A percentile compares a stretch with the other conserved stretches of the same genome.
These are phyloP conservation scores for Scrobipalpa atriplicella DNA, from an alignment of 2,888 invertebrate genomes.

Conservation along the genomic window DNA sequence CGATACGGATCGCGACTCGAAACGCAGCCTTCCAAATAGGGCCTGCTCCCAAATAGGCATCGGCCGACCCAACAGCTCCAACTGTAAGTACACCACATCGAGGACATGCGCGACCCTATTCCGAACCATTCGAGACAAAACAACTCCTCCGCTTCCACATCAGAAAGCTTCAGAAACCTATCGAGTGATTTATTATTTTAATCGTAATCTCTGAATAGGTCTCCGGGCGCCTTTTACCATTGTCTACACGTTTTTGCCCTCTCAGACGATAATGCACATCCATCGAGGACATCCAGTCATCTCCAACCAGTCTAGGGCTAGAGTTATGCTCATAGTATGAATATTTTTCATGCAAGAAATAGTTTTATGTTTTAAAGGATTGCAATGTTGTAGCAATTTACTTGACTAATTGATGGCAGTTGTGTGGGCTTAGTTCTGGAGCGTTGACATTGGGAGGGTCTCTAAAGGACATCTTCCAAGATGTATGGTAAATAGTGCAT, in stretches of 20 bases:
- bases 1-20: conserved; percentile 75
- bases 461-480: conserved; percentile 12
- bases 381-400: not conserved
- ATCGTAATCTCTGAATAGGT: conserved; percentile 22
- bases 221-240: conserved; percentile 60
- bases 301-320: conserved; percentile 33
- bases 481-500: conserved; percentile 30
- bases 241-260: conserved; percentile 68
- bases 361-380: not conserved
- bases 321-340: conserved; percentile 24
- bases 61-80: conserved; percentile 52
- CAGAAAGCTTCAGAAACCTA: not conserved
- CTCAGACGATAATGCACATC: conserved; percentile 50
- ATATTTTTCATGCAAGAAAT: conserved; percentile 1
- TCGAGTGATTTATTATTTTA: conserved; percentile 20
- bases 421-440: not conserved
- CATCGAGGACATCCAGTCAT: conserved; percentile 54
- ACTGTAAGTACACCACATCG: conserved; percentile 51
- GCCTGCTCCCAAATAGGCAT: conserved; percentile 75
- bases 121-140: conserved; percentile 23
- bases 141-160: not conserved
- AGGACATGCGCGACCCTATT: conserved; percentile 58
- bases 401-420: not conserved
- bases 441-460: conserved; percentile 24
- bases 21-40: conserved; percentile 80